phyloP scores from a whole-genome alignment of 2,797 vertebrate genomes.

The Podargus strigoides region DNA sequence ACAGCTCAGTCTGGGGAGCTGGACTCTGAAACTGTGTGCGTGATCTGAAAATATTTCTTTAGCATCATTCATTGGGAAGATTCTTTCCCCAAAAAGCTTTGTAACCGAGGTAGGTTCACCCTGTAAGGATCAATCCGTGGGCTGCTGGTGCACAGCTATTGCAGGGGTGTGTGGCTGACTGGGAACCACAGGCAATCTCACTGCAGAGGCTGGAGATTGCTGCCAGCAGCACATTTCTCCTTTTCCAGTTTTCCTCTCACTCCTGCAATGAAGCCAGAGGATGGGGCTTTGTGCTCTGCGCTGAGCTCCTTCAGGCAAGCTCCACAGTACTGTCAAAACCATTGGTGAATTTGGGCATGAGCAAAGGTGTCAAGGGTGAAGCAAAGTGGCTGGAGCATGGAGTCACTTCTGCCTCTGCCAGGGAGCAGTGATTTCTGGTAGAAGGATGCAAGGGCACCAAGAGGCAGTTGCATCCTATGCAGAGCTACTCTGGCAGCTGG shows the following conservation, averaged over 20 bases:
- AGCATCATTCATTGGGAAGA: background rate
- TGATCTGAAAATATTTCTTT: background rate
- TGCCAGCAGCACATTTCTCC: background rate
- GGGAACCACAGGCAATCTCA: background rate
- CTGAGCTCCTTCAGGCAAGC: background rate
- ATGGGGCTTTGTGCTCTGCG: background rate
- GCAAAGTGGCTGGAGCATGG: background rate
- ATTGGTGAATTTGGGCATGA: background rate
- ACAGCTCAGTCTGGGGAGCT: background rate
- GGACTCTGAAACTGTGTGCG: fast-evolving
- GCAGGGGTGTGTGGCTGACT: background rate
- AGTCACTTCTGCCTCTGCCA: background rate
- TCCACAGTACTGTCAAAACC: background rate
- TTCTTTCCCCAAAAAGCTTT: background rate
- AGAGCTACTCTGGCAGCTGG: background rate
- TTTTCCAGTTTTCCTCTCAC: background rate
- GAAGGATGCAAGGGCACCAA: background rate
- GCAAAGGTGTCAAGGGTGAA: background rate
- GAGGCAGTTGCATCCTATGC: background rate
- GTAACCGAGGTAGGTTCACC: background rate
- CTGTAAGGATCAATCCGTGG: background rate
- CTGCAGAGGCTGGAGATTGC: background rate
- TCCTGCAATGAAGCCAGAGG: background rate
- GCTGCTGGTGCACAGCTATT: background rate
- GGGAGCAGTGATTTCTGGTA: background rate